Conservation (phyloP, 2,888 invertebrate genomes). For the Drosophila paracracens region DNA sequence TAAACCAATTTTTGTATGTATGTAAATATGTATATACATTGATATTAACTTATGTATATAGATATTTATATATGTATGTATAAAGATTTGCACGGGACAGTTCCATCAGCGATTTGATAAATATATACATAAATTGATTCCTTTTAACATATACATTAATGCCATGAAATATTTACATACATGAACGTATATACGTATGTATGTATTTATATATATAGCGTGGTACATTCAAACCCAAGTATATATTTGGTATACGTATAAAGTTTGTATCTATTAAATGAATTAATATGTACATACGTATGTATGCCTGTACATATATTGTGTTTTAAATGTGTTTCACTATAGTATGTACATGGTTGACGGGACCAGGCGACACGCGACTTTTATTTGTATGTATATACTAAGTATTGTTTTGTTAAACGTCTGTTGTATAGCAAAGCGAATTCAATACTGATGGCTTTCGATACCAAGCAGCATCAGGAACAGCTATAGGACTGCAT, state of each 20-base stretch:
- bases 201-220: slow-evolving; percentile 16
- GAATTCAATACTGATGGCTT: slow-evolving; percentile 67
- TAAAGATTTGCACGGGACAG: not conserved
- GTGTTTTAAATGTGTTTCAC: slow-evolving; percentile 16
- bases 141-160: not conserved
- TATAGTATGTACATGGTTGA: slow-evolving; percentile 29
- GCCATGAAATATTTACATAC: not conserved
- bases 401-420: slow-evolving; percentile 27
- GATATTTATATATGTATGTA: not conserved
- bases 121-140: not conserved
- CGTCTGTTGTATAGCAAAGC: slow-evolving; percentile 71
- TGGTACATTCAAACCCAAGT: slow-evolving; percentile 28
- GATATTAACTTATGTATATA: slow-evolving; percentile 1
- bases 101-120: not conserved
- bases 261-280: slow-evolving; percentile 9
- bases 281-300: slow-evolving; percentile 10
- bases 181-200: not conserved
- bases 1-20: not conserved
- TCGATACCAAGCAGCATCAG: slow-evolving; percentile 40
- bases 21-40: not conserved
- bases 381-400: slow-evolving; percentile 23
- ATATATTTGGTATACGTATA: slow-evolving; percentile 13
- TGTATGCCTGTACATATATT: slow-evolving; percentile 11
- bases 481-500: slow-evolving; percentile 27
- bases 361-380: slow-evolving; percentile 51